Conservation (phyloP, 2,888 invertebrate genomes). For the Caenorhabditis sulstoni region DNA sequence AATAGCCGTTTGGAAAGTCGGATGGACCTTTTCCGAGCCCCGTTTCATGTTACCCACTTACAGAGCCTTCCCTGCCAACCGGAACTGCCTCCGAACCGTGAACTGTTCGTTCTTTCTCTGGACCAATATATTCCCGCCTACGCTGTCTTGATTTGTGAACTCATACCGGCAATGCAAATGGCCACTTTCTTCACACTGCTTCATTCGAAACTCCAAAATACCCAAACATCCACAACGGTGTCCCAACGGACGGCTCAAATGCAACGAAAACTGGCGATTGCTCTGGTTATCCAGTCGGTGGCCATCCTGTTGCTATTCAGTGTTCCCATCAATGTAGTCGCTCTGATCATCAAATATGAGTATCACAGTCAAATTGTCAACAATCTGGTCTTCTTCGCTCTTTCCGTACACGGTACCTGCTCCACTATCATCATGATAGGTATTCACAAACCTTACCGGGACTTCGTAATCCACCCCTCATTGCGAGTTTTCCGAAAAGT, state of each 20-base stretch:
- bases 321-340: not conserved
- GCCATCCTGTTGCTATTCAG: not conserved
- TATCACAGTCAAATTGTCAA: constrained; percentile 9
- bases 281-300: constrained; percentile 1
- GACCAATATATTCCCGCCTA: not conserved
- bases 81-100: constrained; percentile 3
- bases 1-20: constrained; percentile 6
- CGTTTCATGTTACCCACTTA: not conserved
- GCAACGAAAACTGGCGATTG: not conserved
- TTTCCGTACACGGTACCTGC: constrained; percentile 4
- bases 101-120: constrained; percentile 15
- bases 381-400: constrained; percentile 6
- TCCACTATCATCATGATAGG: constrained; percentile 8
- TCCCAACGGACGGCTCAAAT: not conserved
- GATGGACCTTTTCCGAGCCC: not conserved
- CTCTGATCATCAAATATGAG: not conserved
- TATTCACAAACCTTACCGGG: constrained; percentile 10
- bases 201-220: not conserved
- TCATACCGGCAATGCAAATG: not conserved
- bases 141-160: not conserved
- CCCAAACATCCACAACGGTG: not conserved
- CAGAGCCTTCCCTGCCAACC: constrained; percentile 20
- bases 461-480: not conserved
- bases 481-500: no score
- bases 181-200: not conserved